These are phyloP conservation scores for Octomys mimax DNA, from an alignment of 2,797 vertebrate species.

Conservation along the genomic window DNA sequence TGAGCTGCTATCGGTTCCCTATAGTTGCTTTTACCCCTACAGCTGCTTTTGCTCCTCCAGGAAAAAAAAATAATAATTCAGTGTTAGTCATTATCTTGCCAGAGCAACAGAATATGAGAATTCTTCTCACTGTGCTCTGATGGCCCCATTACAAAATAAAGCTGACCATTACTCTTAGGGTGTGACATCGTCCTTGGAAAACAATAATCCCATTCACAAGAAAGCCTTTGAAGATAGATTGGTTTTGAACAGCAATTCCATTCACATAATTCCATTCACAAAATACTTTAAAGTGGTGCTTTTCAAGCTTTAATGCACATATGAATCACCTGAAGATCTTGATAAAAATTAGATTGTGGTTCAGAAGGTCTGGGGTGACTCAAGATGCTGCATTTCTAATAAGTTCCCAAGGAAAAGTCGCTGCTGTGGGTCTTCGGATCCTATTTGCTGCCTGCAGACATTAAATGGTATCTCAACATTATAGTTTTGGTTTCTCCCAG, in stretches of 20 bases:
- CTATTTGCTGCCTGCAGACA: background rate
- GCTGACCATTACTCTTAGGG: background rate
- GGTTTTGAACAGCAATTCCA: background rate
- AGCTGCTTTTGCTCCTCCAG: slow-evolving; percentile 61
- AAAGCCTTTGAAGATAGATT: background rate
- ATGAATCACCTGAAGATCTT: slow-evolving; percentile 4
- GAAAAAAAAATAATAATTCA: slow-evolving; percentile 54
- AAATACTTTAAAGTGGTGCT: slow-evolving; percentile 30
- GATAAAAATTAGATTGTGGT: slow-evolving; percentile 10
- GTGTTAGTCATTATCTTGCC: slow-evolving; percentile 62
- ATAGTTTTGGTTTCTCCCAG: background rate
- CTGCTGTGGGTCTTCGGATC: background rate
- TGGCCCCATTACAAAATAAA: background rate
- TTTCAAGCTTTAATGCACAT: background rate
- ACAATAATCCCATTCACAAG: background rate
- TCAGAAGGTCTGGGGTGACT: background rate
- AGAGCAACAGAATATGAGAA: slow-evolving; percentile 1
- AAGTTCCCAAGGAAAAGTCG: background rate
- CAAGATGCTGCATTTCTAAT: background rate
- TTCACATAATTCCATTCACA: background rate
- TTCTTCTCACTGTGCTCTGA: slow-evolving; percentile 22
- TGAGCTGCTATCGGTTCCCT: slow-evolving; percentile 4
- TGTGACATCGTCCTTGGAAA: slow-evolving; percentile 1
- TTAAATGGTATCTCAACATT: background rate
- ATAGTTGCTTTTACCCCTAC: slow-evolving; percentile 13